These are phyloP conservation scores for Alcedo quadribrachys DNA, from an alignment of 2,797 vertebrate genomes.

Conservation along the genomic window DNA sequence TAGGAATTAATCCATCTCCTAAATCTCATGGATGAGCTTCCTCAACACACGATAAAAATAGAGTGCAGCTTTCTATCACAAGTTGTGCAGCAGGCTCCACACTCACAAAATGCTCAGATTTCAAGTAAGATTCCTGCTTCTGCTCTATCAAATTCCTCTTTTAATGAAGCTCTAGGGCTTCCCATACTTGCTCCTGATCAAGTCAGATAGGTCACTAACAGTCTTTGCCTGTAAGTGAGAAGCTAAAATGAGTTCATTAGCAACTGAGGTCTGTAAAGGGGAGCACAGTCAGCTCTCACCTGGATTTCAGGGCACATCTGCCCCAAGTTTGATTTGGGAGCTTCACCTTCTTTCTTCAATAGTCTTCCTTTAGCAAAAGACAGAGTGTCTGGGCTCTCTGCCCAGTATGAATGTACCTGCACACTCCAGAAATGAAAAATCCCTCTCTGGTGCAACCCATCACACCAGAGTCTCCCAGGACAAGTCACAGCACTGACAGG, in stretches of 20 bases:
- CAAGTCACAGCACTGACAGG: neutral
- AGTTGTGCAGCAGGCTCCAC: neutral
- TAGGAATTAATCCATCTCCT: neutral
- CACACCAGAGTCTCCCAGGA: neutral
- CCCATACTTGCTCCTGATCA: neutral
- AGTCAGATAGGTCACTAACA: rapidly evolving
- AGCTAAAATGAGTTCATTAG: neutral
- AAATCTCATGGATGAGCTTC: neutral
- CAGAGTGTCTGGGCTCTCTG: rapidly evolving
- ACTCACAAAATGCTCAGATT: neutral
- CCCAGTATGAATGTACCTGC: rapidly evolving
- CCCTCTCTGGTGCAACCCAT: neutral
- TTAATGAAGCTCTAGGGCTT: neutral
- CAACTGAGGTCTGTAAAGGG: rapidly evolving
- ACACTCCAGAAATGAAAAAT: neutral
- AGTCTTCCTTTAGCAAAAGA: neutral
- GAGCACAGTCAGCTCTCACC: neutral
- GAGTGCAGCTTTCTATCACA: neutral
- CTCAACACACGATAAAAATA: neutral
- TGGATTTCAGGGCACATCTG: neutral
- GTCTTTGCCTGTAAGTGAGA: rapidly evolving
- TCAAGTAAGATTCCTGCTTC: neutral
- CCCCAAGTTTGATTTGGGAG: neutral
- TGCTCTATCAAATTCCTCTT: neutral
- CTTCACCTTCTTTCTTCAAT: neutral